These are phyloP conservation scores for Prochilodus magdalenae DNA, from an alignment of 2,113 vertebrate genomes.

Conservation along the genomic window DNA sequence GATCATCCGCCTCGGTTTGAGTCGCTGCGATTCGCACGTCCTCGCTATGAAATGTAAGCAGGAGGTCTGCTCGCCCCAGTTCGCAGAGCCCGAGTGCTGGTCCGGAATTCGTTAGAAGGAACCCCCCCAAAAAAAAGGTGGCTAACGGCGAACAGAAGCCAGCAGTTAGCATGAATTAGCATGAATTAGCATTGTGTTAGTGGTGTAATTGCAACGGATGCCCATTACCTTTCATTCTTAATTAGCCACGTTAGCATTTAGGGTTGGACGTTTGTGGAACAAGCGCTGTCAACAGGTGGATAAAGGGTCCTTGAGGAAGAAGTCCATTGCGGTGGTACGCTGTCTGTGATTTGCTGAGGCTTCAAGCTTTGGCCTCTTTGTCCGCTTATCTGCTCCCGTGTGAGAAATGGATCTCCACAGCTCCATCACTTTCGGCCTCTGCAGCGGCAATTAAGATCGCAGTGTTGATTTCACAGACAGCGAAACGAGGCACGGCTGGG, in stretches of 20 bases:
- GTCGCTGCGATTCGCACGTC: neutral
- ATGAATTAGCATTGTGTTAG: neutral
- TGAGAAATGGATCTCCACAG: slow-evolving; percentile 2
- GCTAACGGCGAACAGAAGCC: neutral
- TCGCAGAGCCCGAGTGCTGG: neutral
- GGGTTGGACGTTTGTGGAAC: neutral
- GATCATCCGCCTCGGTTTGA: slow-evolving; percentile 41
- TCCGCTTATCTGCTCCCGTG: slow-evolving; percentile 12
- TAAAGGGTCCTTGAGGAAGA: neutral
- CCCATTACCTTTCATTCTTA: neutral
- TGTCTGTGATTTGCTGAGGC: neutral
- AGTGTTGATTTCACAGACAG: slow-evolving; percentile 22
- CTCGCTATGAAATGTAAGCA: slow-evolving; percentile 9
- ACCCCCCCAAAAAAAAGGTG: neutral
- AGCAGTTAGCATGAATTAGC: too few species aligned
- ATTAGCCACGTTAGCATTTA: neutral
- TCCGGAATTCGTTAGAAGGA: neutral
- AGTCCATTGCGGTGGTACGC: too few species aligned
- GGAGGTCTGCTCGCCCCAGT: slow-evolving; percentile 1
- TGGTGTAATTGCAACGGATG: neutral
- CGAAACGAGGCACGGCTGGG: neutral
- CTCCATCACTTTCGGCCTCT: slow-evolving; percentile 13
- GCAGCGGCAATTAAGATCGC: slow-evolving; percentile 28
- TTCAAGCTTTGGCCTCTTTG: neutral
- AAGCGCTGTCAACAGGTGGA: neutral